Evolutionary conservation across 2,113 vertebrate species (phyloP).

Genomic region (Sylvilagus bachmani): DNA sequence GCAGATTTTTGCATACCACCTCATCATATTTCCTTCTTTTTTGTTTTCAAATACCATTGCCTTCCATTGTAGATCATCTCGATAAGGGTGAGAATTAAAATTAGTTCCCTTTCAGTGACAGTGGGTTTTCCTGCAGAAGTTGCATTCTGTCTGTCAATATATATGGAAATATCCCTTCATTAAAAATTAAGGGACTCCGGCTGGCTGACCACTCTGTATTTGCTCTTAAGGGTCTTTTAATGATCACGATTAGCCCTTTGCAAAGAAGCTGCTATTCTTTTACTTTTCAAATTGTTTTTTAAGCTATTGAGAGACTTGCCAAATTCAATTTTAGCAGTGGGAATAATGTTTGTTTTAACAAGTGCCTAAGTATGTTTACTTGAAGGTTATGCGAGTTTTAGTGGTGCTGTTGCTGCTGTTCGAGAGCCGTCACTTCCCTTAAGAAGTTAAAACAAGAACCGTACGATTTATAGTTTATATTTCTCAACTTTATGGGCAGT

Average conservation of each 20-base stretch:
- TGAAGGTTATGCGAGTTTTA: conserved; percentile 63
- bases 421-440: conserved; percentile 25
- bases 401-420: conserved; percentile 35
- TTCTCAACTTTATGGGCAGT: conserved; percentile 7
- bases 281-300: conserved; percentile 79
- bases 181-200: conserved; percentile 77
- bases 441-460: conserved; percentile 47
- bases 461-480: conserved; percentile 13
- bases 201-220: conserved; percentile 70
- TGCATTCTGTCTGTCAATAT: conserved; percentile 67
- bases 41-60: conserved; percentile 86
- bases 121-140: conserved; percentile 60
- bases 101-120: conserved; percentile 43
- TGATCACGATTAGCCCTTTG: conserved; percentile 72
- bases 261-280: conserved; percentile 68
- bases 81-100: conserved; percentile 48
- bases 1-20: conserved; percentile 82
- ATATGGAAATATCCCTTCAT: conserved; percentile 63
- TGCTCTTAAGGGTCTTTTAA: conserved; percentile 81
- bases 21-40: conserved; percentile 82
- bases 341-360: conserved; percentile 81
- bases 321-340: conserved; percentile 76
- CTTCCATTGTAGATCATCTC: conserved; percentile 77
- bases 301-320: conserved; percentile 74
- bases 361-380: conserved; percentile 75